Evolutionary conservation across 2,113 vertebrate genomes (phyloP).

Genomic region (Bucco capensis): DNA sequence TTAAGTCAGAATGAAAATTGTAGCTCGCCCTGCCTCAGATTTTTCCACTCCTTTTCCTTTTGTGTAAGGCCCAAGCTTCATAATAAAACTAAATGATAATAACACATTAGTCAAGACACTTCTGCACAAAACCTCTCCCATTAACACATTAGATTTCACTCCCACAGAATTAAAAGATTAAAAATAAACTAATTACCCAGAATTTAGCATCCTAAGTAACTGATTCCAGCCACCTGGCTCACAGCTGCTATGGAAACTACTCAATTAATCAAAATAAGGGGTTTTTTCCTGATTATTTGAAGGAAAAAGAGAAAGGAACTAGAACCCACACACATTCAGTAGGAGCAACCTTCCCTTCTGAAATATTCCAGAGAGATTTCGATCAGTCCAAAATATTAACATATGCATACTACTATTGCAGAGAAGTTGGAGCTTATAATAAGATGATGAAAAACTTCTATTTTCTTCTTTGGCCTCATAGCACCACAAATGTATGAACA

Average conservation of each 20-base stretch:
- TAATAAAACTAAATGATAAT: slow-evolving; percentile 55
- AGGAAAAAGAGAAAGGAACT: neutral
- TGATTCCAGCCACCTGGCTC: slow-evolving; percentile 53
- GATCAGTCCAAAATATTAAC: neutral
- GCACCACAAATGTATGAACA: neutral
- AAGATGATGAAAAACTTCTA: neutral
- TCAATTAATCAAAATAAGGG: slow-evolving; percentile 59
- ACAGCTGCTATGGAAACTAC: slow-evolving; percentile 62
- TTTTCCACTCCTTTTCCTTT: slow-evolving; percentile 24
- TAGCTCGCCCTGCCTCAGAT: neutral
- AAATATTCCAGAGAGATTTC: slow-evolving; percentile 1
- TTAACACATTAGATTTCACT: slow-evolving; percentile 53
- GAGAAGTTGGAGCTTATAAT: neutral
- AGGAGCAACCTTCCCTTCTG: neutral
- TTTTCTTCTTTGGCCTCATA: neutral
- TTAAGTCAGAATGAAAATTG: slow-evolving; percentile 7
- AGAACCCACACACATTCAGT: neutral
- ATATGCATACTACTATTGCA: neutral
- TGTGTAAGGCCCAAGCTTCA: neutral
- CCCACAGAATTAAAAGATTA: slow-evolving; percentile 55
- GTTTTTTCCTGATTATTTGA: slow-evolving; percentile 3
- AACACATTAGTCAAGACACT: slow-evolving; percentile 47
- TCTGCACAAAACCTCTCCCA: slow-evolving; percentile 10
- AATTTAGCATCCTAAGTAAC: slow-evolving; percentile 50
- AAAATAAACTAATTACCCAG: slow-evolving; percentile 67